Evolutionary conservation across 2,113 vertebrate species (phyloP), one percentile per base, ranked within the genome.

Genomic region (Tetrao urogallus): DNA sequence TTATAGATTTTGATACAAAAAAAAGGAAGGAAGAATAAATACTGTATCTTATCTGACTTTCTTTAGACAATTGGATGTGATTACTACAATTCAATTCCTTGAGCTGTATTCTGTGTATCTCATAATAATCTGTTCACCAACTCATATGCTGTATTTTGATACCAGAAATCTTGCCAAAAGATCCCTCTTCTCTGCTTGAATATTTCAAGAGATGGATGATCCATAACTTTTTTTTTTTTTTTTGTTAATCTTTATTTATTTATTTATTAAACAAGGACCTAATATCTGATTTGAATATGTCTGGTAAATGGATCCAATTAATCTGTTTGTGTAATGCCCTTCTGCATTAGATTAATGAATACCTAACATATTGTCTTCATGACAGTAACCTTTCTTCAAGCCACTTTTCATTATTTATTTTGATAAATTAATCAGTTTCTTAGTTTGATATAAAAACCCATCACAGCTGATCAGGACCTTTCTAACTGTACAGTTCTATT

Each of bases 321-420:
- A 57, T 38, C 83, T n/a, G n/a, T 89, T 94, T 22, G 0, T 79
- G 36, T 89, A 80, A 70, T 79, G 19, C 28, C 22, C 25, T 80
- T 16, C 24, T 80, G 14, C 38, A 6, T 79, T 89, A 92, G 84
- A 57, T 91, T 85, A 76, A 85, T 87, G 54, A 82, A 42, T 89
- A 77, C 16, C 54, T 19, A 42, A 60, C 74, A 9, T 80, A 38
- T 80, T 89, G 63, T 92, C 61, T n/a, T 79, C 42, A n/a, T 50
- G 56, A 52, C 88, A 30, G 19, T 74, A 77, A 11, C 56, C 32
- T 58, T 58, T 21, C 19, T 58, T 75, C 56, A 74, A 82, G 72
- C 67, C 38, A 77, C 64, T 11, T 93, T 80, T 71, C 17, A 28
- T 81, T 94, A 58, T 77, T 79, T 28, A 80, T 93, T 86, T 82